phyloP scores from a whole-genome alignment of 2,113 vertebrate genomes.

The Herpetotheres cachinnans region DNA sequence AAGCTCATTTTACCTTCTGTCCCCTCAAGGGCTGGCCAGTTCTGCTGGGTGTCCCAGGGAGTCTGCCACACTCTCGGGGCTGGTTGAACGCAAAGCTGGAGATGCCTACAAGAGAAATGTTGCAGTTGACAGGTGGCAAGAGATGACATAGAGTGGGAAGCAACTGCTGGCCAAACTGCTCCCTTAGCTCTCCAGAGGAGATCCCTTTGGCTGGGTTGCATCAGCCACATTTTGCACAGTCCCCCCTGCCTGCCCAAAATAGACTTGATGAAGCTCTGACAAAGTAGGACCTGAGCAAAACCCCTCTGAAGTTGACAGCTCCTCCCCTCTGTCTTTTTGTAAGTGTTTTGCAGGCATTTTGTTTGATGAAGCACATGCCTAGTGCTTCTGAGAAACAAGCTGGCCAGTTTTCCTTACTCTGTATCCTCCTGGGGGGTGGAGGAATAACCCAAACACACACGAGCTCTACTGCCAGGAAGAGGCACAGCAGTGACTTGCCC shows the following conservation, averaged over 20 bases:
- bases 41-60: rapidly evolving
- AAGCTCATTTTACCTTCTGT: not conserved
- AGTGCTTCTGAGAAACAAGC: not conserved
- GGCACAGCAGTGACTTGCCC: not conserved
- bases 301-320: not conserved
- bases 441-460: no score
- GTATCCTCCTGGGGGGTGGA: not conserved
- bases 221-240: not conserved
- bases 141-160: rapidly evolving
- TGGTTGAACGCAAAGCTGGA: not conserved
- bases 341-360: no score
- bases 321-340: not conserved
- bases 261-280: not conserved
- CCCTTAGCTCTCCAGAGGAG: not conserved
- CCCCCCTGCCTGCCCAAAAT: not conserved
- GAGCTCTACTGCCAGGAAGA: not conserved
- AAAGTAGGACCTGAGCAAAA: not conserved
- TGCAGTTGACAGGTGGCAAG: no score
- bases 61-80: rapidly evolving
- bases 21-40: not conserved
- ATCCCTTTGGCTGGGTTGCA: not conserved
- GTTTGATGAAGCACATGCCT: not conserved
- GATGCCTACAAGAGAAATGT: not conserved
- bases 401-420: no score
- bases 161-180: not conserved